These are phyloP conservation scores for Malacosoma neustria DNA, from an alignment of 2,888 invertebrate genomes.

Conservation along the genomic window DNA sequence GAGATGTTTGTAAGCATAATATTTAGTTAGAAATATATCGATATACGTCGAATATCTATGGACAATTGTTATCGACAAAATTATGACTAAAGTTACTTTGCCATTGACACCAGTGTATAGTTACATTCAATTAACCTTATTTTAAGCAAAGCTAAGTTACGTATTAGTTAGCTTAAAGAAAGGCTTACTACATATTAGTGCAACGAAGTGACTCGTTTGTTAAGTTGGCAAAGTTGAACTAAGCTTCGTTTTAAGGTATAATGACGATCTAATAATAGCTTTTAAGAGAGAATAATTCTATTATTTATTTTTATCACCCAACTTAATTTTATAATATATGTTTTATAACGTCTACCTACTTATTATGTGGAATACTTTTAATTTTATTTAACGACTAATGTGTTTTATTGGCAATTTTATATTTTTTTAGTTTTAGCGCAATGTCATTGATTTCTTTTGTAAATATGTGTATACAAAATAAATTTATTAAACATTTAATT, in stretches of 20 bases:
- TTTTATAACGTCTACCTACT: slow-evolving; percentile 19
- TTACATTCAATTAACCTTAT: slow-evolving; percentile 16
- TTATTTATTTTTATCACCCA: slow-evolving; percentile 37
- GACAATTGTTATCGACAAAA: slow-evolving; percentile 20
- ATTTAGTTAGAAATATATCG: slow-evolving; percentile 21
- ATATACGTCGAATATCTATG: slow-evolving; percentile 15
- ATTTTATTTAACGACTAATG: slow-evolving; percentile 8
- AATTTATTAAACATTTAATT: slow-evolving; percentile 41
- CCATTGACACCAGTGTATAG: slow-evolving; percentile 36
- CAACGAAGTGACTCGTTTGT: slow-evolving; percentile 14
- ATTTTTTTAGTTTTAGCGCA: slow-evolving; percentile 20
- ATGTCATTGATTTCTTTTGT: slow-evolving; percentile 56
- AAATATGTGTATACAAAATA: slow-evolving; percentile 68
- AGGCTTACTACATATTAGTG: slow-evolving; percentile 9
- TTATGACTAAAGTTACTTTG: slow-evolving; percentile 31
- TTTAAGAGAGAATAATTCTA: neutral
- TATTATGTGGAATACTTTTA: slow-evolving; percentile 10
- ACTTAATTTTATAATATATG: slow-evolving; percentile 10
- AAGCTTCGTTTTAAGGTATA: neutral
- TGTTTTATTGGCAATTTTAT: slow-evolving; percentile 6
- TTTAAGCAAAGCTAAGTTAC: slow-evolving; percentile 2
- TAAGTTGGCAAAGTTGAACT: neutral
- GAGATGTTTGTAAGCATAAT: slow-evolving; percentile 46
- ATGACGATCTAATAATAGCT: neutral
- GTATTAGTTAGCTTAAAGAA: neutral